Base-by-base conservation (phyloP, 2,888 invertebrate species). In the Nomada hirtipes region DNA sequence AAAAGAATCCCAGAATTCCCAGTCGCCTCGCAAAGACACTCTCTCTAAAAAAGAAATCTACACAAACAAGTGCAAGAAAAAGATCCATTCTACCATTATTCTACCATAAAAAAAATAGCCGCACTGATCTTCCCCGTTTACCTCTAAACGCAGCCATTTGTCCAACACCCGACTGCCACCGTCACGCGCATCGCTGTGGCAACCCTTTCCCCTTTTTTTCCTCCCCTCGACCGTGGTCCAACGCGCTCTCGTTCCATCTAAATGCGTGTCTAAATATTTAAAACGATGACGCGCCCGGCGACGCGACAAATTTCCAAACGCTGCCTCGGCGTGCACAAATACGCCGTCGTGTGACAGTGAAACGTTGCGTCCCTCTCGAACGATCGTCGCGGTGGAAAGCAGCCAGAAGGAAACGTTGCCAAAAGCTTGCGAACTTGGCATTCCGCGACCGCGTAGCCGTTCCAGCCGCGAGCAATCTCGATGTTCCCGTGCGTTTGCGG, bases 381-480 rank as follows among this genome's bases (percentile, higher is more conserved):
- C 26, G 73, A 78, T 76, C 70, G 72, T 29, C 67, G 61, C 42
- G 59, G 59, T 75, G 87, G 82, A 84, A 71, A 76, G 73, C 53
- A 47, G 84, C 78, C 82, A 87, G 78, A 69, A 44, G 42, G 67
- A 64, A 72, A 20, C n/a, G 68, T 29, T 83, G 84, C 84, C 87
- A 86, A 86, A 18, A 84, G 53, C 44, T 26, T 23, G 63, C 78
- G 79, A 83, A 83, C 70, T 86, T 79, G 84, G 74, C 78, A 79
- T 80, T 86, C 77, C 52, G 29, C 76, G 84, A 79, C 74, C 79
- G 15, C 63, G 69, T 7, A 7, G 1, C 4, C 74, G 78, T 71
- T 69, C 74, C 68, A 72, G 79, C 75, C 44, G 53, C 50, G 70
- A 64, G 42, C 59, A 47, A 69, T 53, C 53, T 20, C 15, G 47